Evolutionary conservation across 2,888 invertebrate genomes (phyloP), one percentile per base, ranked within the genome.

Genomic region (Melikaiella ostensackeni): DNA sequence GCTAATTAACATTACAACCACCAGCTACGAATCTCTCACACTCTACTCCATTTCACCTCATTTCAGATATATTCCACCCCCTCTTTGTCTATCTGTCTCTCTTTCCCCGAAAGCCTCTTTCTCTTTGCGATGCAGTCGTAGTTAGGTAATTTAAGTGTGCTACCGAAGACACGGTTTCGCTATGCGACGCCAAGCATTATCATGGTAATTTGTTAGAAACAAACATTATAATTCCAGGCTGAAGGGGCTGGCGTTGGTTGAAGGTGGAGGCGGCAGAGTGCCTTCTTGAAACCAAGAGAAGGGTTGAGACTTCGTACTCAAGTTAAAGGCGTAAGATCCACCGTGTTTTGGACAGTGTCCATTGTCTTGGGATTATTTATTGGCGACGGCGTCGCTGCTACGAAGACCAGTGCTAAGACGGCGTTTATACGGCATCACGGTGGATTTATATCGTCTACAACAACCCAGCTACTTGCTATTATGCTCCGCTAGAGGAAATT

Each of bases 181-280:
- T 84, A 80, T 82, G 87, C 86, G 83, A 85, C 86, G 85, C 85
- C 84, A 80, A 82, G 88, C 86, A 91, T 91, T 91, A 91, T 91
- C 90, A 91, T 91, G 91, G 89, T 91, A 91, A 91, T 91, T 91
- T 91, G 91, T 91, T 91, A 89, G 90, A 89, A 91, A 91, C 91
- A 91, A 91, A 91, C 90, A 90, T 91, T 89, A 91, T 91, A 89
- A 91, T 91, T 90, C 87, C 86, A 81, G 77, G 84, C 77, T 74
- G 81, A 74, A 79, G 77, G 75, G 82, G 82, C 16, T 62, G 77
- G 73, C 38, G 59, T 11, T 24, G 78, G 46, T 21, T 35, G 75
- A 64, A 27, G 75, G 62, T 63, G 76, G 61, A 33, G 74, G 62
- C 42, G 81, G 73, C 75, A 62, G 38, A 33, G 77, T 73, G 57